Evolutionary conservation across 2,797 vertebrate species (phyloP).

Genomic region (Rhinichthys osculus): DNA sequence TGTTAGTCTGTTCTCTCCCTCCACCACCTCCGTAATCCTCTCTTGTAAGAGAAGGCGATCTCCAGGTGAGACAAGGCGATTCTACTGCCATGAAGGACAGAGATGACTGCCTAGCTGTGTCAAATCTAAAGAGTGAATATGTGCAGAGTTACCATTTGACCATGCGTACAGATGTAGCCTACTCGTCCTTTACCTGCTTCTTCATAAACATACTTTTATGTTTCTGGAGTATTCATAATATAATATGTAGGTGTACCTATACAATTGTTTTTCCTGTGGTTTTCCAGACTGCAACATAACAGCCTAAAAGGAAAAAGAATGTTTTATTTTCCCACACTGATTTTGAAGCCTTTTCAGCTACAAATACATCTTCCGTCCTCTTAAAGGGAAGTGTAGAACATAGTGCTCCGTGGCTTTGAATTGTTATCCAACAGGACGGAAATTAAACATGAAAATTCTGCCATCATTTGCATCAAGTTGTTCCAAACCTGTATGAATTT

Average conservation of each 20-base stretch:
- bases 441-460: too few species aligned
- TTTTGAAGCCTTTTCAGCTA: background rate
- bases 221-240: background rate
- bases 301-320: background rate
- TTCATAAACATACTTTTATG: background rate
- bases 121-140: background rate
- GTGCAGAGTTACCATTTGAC: background rate
- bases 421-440: too few species aligned
- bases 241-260: too few species aligned
- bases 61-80: slow-evolving; percentile 35
- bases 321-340: background rate
- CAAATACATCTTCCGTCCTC: background rate
- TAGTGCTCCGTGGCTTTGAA: too few species aligned
- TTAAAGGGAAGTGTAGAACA: too few species aligned
- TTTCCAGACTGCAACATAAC: background rate
- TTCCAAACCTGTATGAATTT: background rate
- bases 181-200: background rate
- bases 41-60: slow-evolving; percentile 26
- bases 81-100: slow-evolving; percentile 29
- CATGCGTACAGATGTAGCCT: too few species aligned
- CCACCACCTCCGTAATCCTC: slow-evolving; percentile 34
- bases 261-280: too few species aligned
- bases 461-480: background rate
- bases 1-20: slow-evolving; percentile 37
- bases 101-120: slow-evolving; percentile 5